Conservation (phyloP, 64 coral and sea anemone genomes). For the Actinia tenebrosa region DNA sequence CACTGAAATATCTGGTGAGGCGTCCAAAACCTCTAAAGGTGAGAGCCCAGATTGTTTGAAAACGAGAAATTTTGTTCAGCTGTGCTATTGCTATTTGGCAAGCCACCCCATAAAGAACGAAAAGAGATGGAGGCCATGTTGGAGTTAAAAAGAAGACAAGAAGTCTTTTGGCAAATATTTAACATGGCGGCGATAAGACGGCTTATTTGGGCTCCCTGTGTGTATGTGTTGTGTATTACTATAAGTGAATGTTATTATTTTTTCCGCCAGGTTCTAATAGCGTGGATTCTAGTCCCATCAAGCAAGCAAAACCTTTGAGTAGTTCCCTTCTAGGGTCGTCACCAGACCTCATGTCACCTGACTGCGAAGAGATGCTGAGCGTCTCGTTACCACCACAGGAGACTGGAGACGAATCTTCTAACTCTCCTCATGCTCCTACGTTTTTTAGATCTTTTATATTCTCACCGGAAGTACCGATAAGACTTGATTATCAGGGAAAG, state of each 20-base stretch:
- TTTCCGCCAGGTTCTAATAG: slow-evolving; percentile 52
- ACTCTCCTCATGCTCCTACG: slow-evolving; percentile 43
- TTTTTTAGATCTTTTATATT: slow-evolving; percentile 94
- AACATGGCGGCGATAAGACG: no score
- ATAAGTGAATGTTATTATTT: neutral
- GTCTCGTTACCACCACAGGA: slow-evolving; percentile 30
- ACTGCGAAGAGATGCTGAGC: slow-evolving; percentile 45
- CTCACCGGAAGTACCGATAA: slow-evolving; percentile 94
- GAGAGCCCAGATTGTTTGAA: neutral
- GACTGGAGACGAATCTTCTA: slow-evolving; percentile 28
- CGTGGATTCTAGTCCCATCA: slow-evolving; percentile 81
- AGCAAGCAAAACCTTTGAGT: neutral
- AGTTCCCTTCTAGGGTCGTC: slow-evolving; percentile 21
- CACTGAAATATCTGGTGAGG: slow-evolving; percentile 73
- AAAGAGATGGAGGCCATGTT: no score
- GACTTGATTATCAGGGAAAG: slow-evolving; percentile 97
- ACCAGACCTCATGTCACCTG: slow-evolving; percentile 37
- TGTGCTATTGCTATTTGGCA: no score
- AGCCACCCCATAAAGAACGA: no score
- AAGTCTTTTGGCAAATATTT: no score
- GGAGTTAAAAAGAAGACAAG: no score
- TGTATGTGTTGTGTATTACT: neutral
- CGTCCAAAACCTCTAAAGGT: slow-evolving; percentile 85
- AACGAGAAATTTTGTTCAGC: no score
- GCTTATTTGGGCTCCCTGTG: neutral